Evolutionary conservation across 2,113 vertebrate genomes (phyloP).

Genomic region (Callithrix jacchus): DNA sequence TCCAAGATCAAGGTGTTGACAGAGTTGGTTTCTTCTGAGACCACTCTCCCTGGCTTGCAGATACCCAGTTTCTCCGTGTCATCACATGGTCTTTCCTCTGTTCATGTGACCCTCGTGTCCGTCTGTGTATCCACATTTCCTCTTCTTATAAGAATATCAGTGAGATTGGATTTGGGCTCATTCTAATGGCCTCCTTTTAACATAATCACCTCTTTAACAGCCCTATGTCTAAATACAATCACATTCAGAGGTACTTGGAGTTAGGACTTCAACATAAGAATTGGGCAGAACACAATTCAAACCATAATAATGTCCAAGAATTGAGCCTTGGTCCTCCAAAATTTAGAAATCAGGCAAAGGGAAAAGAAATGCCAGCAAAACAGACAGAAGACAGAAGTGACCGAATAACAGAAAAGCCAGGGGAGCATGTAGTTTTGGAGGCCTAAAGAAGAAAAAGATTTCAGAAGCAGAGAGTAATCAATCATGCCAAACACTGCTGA

Average conservation of each 20-base stretch:
- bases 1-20: background rate
- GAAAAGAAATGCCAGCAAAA: background rate
- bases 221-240: background rate
- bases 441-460: background rate
- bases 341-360: constrained; percentile 1
- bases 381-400: background rate
- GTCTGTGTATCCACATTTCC: background rate
- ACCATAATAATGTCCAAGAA: background rate
- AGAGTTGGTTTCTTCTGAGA: background rate
- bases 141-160: background rate
- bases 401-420: background rate
- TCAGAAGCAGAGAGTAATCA: background rate
- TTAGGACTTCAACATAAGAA: background rate
- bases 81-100: background rate
- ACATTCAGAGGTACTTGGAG: background rate
- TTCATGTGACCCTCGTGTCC: background rate
- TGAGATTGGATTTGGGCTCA: background rate
- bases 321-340: background rate
- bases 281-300: background rate
- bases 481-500: background rate
- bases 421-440: background rate
- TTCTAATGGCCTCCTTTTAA: background rate
- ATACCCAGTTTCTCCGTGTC: background rate
- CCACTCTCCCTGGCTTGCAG: background rate
- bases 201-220: background rate